Evolutionary conservation across 1,140 invertebrate genomes (phyloP), one percentile per base, ranked within the genome.

Genomic region (Reticulitermes speratus): DNA sequence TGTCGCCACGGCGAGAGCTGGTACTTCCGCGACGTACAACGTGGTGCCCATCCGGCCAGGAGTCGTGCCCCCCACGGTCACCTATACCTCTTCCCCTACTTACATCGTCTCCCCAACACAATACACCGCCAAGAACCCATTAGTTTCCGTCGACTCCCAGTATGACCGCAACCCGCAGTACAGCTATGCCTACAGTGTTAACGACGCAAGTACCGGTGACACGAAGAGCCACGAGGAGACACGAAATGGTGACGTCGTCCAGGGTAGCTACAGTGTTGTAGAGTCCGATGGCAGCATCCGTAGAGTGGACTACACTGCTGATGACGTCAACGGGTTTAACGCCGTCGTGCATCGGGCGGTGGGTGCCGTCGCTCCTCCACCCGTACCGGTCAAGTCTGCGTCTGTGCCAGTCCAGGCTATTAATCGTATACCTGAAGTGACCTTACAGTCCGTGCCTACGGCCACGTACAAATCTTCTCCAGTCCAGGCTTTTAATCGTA

Each of bases 191-290:
- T 89, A 89, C 87, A 87, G 88, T 85, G 87, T 89, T 52, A 52
- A 84, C 32, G 88, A 87, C 86, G 84, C 65, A 30, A 2, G 83
- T 9, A 88, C 87, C 30, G 87, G 87, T 65, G 85, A 82, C 86
- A 55, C 85, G 69, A 23, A 87, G 81, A 48, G 86, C n/a, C 44
- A 85, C 69, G 45, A 86, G 82, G 69, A 87, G 84, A 81, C 32
- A 21, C 30, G 87, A 32, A 59, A 8, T 30, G 59, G 83, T n/a
- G 48, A 85, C 84, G 45, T n/a, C 52, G 84, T 82, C 82, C 75
- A 82, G 82, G 85, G 86, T 44, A 52, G 59, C 82, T 84, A 85
- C 87, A 94, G 93, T 11, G 91, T 94, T 84, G 88, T 91, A 48
- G 87, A 85, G 44, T 59, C 59, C 75, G 82, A 84, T 48, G 82